phyloP scores from a whole-genome alignment of 2,888 invertebrate species.

The Lasioglossum vierecki region DNA sequence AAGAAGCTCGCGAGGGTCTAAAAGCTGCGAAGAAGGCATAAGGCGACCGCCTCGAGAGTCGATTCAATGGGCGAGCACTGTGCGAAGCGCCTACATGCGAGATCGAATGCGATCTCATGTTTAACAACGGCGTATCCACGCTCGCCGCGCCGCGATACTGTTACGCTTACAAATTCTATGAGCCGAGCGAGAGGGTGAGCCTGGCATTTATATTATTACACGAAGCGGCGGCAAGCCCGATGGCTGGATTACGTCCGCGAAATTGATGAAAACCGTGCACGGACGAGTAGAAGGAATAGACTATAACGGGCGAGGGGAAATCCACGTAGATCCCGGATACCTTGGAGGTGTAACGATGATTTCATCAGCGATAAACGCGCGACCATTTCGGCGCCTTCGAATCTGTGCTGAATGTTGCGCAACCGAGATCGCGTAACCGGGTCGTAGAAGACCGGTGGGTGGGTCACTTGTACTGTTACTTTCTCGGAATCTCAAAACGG shows the following conservation, averaged over 20 bases:
- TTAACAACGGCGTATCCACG: slow-evolving; percentile 59
- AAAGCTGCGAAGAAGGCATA: slow-evolving; percentile 42
- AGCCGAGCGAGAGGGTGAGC: slow-evolving; percentile 13
- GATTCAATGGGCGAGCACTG: slow-evolving; percentile 63
- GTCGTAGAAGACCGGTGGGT: neutral
- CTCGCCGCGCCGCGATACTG: slow-evolving; percentile 48
- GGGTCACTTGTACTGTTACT: neutral
- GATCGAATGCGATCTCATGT: slow-evolving; percentile 67
- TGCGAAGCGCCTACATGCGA: slow-evolving; percentile 52
- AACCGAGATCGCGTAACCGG: slow-evolving; percentile 1
- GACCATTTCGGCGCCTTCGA: neutral
- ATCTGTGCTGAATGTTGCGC: neutral
- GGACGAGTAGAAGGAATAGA: neutral
- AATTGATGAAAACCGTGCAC: slow-evolving; percentile 7
- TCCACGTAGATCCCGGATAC: neutral
- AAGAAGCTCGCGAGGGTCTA: slow-evolving; percentile 13
- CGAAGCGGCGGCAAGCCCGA: neutral
- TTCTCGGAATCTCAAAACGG: slow-evolving; percentile 12
- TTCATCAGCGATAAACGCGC: neutral
- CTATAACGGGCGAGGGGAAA: neutral
- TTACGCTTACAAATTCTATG: slow-evolving; percentile 63
- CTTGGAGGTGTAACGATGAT: neutral
- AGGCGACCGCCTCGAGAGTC: slow-evolving; percentile 45
- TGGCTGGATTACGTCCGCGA: neutral
- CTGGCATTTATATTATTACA: slow-evolving; percentile 32